phyloP scores from a whole-genome alignment of 2,888 invertebrate genomes.

The Aethes cnicana region DNA sequence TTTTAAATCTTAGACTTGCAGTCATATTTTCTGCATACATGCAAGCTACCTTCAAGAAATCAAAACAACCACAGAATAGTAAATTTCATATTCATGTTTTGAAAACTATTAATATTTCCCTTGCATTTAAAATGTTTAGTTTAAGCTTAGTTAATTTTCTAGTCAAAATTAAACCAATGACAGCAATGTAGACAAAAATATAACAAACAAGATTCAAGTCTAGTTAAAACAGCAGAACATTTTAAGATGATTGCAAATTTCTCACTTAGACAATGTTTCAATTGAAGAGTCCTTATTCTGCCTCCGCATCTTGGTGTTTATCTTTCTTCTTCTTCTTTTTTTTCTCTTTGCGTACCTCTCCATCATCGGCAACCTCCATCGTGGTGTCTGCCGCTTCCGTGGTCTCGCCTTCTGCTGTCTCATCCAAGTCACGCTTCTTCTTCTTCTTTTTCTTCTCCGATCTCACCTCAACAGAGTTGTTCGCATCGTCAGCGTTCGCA shows the following conservation, averaged over 20 bases:
- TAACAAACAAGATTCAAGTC: no score
- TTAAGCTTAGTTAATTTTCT: no score
- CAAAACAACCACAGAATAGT: no score
- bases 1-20: no score
- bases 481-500: constrained; percentile 71
- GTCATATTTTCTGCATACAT: no score
- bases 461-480: constrained; percentile 69
- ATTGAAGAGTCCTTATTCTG: constrained; percentile 49
- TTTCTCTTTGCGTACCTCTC: constrained; percentile 83
- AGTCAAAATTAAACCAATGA: no score
- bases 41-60: no score
- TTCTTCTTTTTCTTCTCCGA: constrained; percentile 85
- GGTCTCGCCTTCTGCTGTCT: constrained; percentile 57
- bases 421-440: constrained; percentile 82
- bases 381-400: constrained; percentile 63
- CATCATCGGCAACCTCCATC: constrained; percentile 60
- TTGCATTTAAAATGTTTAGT: no score
- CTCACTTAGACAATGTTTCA: constrained; percentile 11
- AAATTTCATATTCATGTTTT: no score
- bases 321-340: constrained; percentile 91
- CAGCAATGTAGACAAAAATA: no score
- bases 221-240: no score
- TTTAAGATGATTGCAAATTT: constrained; percentile 2
- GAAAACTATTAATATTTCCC: no score
- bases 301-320: constrained; percentile 81